Evolutionary conservation across 2,888 invertebrate species (phyloP).

Genomic region (Anthophora plumipes): DNA sequence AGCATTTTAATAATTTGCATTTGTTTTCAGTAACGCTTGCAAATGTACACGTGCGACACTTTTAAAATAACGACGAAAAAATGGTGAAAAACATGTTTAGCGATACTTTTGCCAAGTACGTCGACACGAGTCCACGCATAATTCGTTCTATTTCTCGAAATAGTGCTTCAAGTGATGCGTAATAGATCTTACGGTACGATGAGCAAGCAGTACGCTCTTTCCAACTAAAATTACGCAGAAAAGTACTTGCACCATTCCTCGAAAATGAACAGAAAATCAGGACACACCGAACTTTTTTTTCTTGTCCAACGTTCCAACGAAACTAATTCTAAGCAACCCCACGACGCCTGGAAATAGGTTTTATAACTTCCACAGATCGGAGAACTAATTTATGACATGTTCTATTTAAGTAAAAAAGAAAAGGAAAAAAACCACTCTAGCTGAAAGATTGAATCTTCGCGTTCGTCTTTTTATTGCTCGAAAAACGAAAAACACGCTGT

Average conservation of each 20-base stretch:
- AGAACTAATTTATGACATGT: neutral
- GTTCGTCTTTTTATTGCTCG: conserved; percentile 1
- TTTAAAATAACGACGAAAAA: neutral
- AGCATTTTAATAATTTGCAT: too few relatives aligned
- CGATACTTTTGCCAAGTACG: conserved; percentile 41
- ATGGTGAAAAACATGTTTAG: neutral
- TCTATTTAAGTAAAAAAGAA: neutral
- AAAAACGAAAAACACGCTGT: neutral
- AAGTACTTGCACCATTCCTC: neutral
- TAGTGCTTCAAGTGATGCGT: conserved; percentile 20
- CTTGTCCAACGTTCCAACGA: too few relatives aligned
- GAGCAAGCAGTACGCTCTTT: neutral
- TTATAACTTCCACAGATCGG: neutral
- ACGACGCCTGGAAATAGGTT: neutral
- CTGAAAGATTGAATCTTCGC: neutral
- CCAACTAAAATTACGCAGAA: neutral
- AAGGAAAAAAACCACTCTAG: neutral
- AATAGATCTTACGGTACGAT: neutral
- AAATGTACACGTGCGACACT: neutral
- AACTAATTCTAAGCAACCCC: neutral
- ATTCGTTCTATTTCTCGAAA: conserved; percentile 26
- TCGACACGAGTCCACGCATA: neutral
- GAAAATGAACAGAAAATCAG: neutral
- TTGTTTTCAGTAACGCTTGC: too few relatives aligned
- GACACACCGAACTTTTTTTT: too few relatives aligned